Evolutionary conservation across 2,113 vertebrate genomes (phyloP).

Genomic region (Bubalus kerabau): DNA sequence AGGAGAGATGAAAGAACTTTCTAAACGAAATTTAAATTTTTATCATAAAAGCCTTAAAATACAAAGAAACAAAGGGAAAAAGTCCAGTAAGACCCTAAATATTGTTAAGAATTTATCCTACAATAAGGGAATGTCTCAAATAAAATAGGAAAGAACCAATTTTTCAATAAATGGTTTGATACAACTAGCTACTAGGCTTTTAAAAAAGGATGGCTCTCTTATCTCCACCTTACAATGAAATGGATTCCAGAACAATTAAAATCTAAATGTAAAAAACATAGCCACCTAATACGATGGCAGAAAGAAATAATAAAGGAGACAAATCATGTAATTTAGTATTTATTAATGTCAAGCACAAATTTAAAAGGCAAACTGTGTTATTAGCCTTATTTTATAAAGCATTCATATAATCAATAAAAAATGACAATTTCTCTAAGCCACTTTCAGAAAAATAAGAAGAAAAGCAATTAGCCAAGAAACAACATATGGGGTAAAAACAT

Average conservation of each 20-base stretch:
- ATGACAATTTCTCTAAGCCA: not conserved
- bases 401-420: not conserved
- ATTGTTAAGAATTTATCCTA: not conserved
- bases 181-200: not conserved
- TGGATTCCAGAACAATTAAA: conserved; percentile 1
- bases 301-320: not conserved
- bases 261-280: not conserved
- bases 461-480: not conserved
- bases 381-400: not conserved
- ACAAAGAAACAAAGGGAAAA: not conserved
- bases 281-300: not conserved
- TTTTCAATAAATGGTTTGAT: conserved; percentile 17
- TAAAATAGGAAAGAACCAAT: not conserved
- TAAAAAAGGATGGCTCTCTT: not conserved
- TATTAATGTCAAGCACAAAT: not conserved
- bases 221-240: not conserved
- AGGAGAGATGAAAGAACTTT: not conserved
- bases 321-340: not conserved
- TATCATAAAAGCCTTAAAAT: conserved; percentile 50
- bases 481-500: not conserved
- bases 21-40: not conserved
- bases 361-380: not conserved
- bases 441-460: conserved; percentile 19
- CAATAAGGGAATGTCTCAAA: not conserved
- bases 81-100: not conserved